Evolutionary conservation across 37 sponge, comb jelly and placozoan genomes (phyloP), one percentile per base, ranked within the genome.

Genomic region (Theonella swinhoei): DNA sequence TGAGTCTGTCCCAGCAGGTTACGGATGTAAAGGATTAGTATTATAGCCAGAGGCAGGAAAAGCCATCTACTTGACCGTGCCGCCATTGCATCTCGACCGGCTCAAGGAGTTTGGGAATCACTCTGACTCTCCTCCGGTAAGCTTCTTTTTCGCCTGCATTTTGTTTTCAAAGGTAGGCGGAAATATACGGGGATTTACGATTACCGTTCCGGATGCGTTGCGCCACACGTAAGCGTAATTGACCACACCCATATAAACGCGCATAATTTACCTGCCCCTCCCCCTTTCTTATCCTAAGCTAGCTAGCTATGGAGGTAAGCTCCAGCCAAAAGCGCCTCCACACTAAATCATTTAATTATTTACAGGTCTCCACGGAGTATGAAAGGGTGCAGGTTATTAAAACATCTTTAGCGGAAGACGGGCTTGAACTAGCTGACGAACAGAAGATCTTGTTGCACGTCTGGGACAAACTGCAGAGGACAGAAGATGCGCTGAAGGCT

Each of bases 391-490:
- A 74, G 23, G 69, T 66, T 29, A 83, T 89, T 26, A 37, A 35
- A 33, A 23, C 20, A 2, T 65, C 70, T 31, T 43, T 89, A 4
- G 58, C 76, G 11, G 5, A 8, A 14, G 90, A 89, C 73, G 90
- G 90, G 14, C 65, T 14, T 17, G 54, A 47, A 14, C 7, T 14
- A 14, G 54, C 54, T 47, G 61, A 62, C 3, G 24, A 70, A 20
- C 81, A 92, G 30, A 79, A 68, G 58, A 88, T 87, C 59, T 35
- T 92, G 59, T 19, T 74, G 22, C 76, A 88, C 80, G 54, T 88
- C 3, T 88, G 88, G 80, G 29, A 58, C 32, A 92, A 92, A 54
- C 65, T 84, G 37, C 40, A 81, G 40, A 47, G 85, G 26, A 88
- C 88, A 26, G 88, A 92, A 29, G 64, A 58, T 29, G 71, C 38